These are phyloP conservation scores for Ariolimax columbianus DNA, from an alignment of 2,888 invertebrate species.

Conservation along the genomic window DNA sequence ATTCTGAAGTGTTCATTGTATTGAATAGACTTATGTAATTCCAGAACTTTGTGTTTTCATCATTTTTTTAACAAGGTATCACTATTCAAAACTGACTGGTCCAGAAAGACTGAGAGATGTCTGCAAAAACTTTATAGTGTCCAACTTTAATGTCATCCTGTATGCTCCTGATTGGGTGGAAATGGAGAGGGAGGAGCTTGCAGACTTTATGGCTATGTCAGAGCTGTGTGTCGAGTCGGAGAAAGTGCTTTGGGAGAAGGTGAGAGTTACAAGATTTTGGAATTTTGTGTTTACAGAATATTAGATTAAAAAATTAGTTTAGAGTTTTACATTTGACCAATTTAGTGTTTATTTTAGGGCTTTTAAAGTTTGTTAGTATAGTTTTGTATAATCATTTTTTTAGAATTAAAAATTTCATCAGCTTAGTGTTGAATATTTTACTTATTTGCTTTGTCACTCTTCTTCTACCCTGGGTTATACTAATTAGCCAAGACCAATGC, in stretches of 20 bases:
- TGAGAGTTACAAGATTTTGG: neutral
- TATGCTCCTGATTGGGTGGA: slow-evolving; percentile 70
- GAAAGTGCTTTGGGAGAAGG: slow-evolving; percentile 63
- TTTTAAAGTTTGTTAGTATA: neutral
- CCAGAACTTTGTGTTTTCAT: neutral
- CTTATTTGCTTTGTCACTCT: too few relatives aligned
- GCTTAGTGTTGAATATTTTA: too few relatives aligned
- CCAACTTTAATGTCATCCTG: slow-evolving; percentile 71
- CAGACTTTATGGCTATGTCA: slow-evolving; percentile 69
- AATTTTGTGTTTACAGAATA: neutral
- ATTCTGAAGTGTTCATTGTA: too few relatives aligned
- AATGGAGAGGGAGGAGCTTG: slow-evolving; percentile 63
- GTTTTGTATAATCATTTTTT: neutral
- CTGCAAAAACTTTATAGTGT: slow-evolving; percentile 68
- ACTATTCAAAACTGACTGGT: slow-evolving; percentile 70
- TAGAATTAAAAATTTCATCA: too few relatives aligned
- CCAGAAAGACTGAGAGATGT: slow-evolving; percentile 65
- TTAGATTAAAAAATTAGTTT: neutral
- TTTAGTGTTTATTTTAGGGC: neutral
- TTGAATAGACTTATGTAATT: too few relatives aligned
- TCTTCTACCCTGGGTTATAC: too few relatives aligned
- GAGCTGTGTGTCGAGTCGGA: slow-evolving; percentile 70
- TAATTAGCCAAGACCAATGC: too few relatives aligned
- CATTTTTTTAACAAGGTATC: slow-evolving; percentile 62
- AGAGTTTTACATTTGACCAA: neutral